Evolutionary conservation across 2,888 invertebrate genomes (phyloP), one percentile per base, ranked within the genome.

Genomic region (Aelia acuminata): DNA sequence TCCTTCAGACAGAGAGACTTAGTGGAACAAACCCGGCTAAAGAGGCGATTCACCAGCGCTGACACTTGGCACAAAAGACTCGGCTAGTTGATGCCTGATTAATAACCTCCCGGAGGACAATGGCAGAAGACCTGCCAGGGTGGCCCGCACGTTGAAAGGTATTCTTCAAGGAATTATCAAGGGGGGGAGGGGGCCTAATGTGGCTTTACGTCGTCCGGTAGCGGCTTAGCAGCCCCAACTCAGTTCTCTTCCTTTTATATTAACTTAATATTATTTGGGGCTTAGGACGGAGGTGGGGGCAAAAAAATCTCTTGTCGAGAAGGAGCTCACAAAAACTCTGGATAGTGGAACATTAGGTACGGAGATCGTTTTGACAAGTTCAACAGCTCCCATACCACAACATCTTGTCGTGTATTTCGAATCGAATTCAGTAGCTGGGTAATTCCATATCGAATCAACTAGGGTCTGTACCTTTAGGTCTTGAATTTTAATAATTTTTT

Each of bases 241-340:
- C 75, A 43, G 7, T 22, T 75, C 49, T 85, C n/a, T n/a, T n/a
- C 85, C 85, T 85, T 85, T 85, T 85, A 85, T 85, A 50, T n/a
- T n/a, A 50, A 31, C 85, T 85, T 49, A 85, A 85, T 85, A 85
- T 85, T 85, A 84, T 84, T 13, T 39, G 49, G 84, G 75, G 75
- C 75, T 75, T 75, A 75, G 20, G n/a, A n/a, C n/a, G 39, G 5
- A 13, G 35, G 39, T 10, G 15, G 26, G 22, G 39, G 75, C 75
- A 75, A 75, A 75, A n/a, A 75, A 75, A 75, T 39, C 75, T 39
- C 15, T 75, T 75, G 39, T 39, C 75, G 35, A 39, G 75, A n/a
- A n/a, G n/a, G n/a, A n/a, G 75, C 10, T 39, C 22, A 75, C 39
- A 75, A 75, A 57, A 57, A 57, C 13, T 7, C 57, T 26, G 26